Evolutionary conservation across 2,797 vertebrate species (phyloP).

Genomic region (Rhinella marina): DNA sequence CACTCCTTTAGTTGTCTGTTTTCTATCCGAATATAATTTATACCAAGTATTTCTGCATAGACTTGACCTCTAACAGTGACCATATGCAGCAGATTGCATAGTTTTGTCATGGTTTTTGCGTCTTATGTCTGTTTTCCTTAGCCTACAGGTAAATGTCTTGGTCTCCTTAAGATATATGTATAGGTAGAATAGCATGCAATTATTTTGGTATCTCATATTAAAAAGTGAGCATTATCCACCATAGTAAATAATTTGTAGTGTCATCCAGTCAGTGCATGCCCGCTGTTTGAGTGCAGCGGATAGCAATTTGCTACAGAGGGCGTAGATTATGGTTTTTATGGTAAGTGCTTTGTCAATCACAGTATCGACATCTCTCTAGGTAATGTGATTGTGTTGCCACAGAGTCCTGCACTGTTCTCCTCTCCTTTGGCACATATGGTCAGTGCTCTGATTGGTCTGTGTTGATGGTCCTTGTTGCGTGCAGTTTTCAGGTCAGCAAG

Average conservation of each 20-base stretch:
- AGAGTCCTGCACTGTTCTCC: neutral
- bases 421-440: neutral
- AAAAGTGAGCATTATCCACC: neutral
- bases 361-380: slow-evolving; percentile 7
- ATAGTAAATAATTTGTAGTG: neutral
- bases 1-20: neutral
- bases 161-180: neutral
- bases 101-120: too few relatives aligned
- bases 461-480: slow-evolving; percentile 32
- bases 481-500: slow-evolving; percentile 52
- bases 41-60: too few relatives aligned
- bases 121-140: too few relatives aligned
- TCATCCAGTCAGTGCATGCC: neutral
- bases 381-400: neutral
- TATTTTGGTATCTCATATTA: neutral
- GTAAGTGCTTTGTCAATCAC: slow-evolving; percentile 3
- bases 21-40: neutral
- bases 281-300: neutral
- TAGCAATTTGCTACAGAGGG: neutral
- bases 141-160: too few relatives aligned
- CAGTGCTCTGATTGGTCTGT: neutral
- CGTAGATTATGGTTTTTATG: neutral
- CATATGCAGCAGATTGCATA: too few relatives aligned
- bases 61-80: too few relatives aligned
- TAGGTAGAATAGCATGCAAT: neutral